Base-by-base conservation (phyloP, 1,140 invertebrate species). In the Lucilia sericata region DNA sequence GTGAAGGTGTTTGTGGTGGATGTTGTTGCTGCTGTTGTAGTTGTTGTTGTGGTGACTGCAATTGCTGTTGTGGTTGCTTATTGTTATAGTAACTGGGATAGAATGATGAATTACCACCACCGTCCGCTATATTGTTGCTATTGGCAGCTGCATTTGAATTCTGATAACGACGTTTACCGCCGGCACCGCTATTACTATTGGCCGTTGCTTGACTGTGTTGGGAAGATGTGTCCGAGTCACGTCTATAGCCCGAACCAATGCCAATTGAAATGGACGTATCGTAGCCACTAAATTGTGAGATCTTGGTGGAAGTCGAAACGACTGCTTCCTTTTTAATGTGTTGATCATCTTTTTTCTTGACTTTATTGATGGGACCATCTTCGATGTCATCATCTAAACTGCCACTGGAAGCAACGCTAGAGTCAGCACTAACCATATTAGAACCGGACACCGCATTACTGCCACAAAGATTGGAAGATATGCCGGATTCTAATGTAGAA, bases 381-480 rank as follows among this genome's bases (percentile, higher is more conserved):
- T 91, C 90, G 2, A 70, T 70, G 42, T 91, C 90, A 83, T 91
- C 90, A 81, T 91, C 90, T 42, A 91, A 84, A 70, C 90, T 91
- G 12, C 90, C 88, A 85, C 90, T 91, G 42, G 90, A 91, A 76
- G 90, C 90, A 21, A 91, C 90, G 74, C 90, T 91, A 34, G 90
- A 91, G 83, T 91, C 90, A 84, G 90, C 90, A 78, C 89, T 91
- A 82, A 91, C 89, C 83, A 91, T 87, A 85, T 89, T 91, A 36
- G 90, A 89, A 70, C 87, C 88, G 84, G 88, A 90, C 21, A 89
- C 87, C 49, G 88, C 90, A 85, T 85, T 91, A 84, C 88, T 90
- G 84, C 90, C 90, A 21, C 88, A 85, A 51, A 90, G 86, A 85
- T 91, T 91, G 25, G 88, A 90, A 17, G 89, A 87, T 78, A 91